Evolutionary conservation across 2,888 invertebrate species (phyloP).

Genomic region (Spodoptera picta): DNA sequence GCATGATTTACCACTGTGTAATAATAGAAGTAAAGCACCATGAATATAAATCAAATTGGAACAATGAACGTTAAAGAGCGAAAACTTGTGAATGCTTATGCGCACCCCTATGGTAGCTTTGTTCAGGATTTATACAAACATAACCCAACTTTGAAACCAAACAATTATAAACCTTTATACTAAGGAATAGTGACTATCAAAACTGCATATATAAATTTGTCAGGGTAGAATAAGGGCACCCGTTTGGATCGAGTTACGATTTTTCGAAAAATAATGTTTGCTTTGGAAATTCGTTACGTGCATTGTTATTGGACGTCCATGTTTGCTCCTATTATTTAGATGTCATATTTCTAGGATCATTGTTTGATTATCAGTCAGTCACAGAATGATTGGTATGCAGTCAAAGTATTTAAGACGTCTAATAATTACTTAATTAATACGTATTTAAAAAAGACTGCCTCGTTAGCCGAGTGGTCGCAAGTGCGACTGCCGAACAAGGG

Average conservation of each 20-base stretch:
- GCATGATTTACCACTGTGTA: conserved; percentile 82
- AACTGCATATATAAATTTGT: conserved; percentile 23
- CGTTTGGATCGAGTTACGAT: conserved; percentile 82
- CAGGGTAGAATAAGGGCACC: conserved; percentile 76
- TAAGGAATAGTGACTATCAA: conserved; percentile 36
- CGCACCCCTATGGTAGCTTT: conserved; percentile 81
- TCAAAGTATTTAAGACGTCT: too few relatives aligned
- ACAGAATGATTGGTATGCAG: background rate
- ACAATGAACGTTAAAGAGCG: conserved; percentile 87
- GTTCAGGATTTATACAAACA: conserved; percentile 70
- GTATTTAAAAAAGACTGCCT: too few relatives aligned
- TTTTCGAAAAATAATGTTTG: conserved; percentile 83
- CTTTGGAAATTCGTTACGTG: conserved; percentile 87
- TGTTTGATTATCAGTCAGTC: conserved; percentile 2
- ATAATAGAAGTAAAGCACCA: conserved; percentile 82
- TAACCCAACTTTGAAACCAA: background rate
- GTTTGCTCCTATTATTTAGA: conserved; percentile 76
- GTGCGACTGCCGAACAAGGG: too few relatives aligned
- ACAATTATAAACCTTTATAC: conserved; percentile 51
- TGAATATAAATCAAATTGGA: conserved; percentile 89
- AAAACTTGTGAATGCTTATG: conserved; percentile 85
- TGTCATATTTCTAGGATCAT: conserved; percentile 66
- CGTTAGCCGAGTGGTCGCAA: too few relatives aligned
- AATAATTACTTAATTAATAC: too few relatives aligned
- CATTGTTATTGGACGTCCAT: conserved; percentile 75